A percentile compares a stretch with the other conserved stretches of the same genome.
phyloP scores from a whole-genome alignment of 2,113 vertebrate species.

The Entosphenus tridentatus region DNA sequence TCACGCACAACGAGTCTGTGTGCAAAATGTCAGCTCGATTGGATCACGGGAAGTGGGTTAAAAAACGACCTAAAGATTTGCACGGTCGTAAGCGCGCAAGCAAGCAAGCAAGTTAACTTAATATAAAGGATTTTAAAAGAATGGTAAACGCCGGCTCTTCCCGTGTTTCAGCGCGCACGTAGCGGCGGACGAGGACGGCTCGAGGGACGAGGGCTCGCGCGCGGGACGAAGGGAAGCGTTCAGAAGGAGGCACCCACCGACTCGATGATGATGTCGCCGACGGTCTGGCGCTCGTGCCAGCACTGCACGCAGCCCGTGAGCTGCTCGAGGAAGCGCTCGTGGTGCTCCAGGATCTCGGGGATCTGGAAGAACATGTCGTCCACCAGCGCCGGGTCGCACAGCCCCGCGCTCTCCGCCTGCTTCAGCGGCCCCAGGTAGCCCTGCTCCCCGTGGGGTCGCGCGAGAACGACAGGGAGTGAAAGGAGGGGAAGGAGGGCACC shows the following conservation, averaged over 20 bases:
- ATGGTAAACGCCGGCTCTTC: too few relatives aligned
- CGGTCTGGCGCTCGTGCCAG: conserved; percentile 75
- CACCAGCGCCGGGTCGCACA: conserved; percentile 70
- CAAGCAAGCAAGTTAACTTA: too few relatives aligned
- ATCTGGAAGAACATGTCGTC: conserved; percentile 97
- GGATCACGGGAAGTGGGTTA: too few relatives aligned
- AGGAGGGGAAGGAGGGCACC: not conserved
- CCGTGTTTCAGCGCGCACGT: too few relatives aligned
- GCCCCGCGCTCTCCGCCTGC: conserved; percentile 51
- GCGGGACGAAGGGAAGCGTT: too few relatives aligned
- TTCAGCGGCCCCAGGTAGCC: conserved; percentile 94
- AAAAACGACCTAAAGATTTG: too few relatives aligned
- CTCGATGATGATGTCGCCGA: conserved; percentile 67
- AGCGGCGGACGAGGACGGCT: too few relatives aligned
- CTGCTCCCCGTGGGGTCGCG: conserved; percentile 19
- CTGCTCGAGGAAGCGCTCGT: conserved; percentile 81
- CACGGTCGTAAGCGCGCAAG: too few relatives aligned
- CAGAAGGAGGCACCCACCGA: conserved; percentile 34
- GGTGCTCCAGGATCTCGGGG: conserved; percentile 84
- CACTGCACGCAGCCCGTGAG: conserved; percentile 51
- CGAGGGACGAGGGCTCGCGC: too few relatives aligned
- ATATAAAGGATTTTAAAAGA: too few relatives aligned
- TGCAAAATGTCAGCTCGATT: too few relatives aligned
- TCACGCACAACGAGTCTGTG: too few relatives aligned
- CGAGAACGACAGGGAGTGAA: not conserved